These are phyloP conservation scores for Ophthalmolycus amberensis DNA, from an alignment of 2,113 vertebrate species.

Conservation along the genomic window DNA sequence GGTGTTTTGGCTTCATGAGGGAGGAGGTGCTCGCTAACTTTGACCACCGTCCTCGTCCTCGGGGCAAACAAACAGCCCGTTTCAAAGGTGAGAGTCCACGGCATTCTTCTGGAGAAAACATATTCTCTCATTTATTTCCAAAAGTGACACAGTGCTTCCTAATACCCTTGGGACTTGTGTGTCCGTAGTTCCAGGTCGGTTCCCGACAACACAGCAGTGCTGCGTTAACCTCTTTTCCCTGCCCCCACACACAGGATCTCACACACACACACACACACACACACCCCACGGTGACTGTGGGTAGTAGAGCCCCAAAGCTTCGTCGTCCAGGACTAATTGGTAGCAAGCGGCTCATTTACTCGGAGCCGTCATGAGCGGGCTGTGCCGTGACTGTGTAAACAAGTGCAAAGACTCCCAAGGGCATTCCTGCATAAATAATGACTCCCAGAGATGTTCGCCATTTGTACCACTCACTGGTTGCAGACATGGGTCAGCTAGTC, in stretches of 20 bases:
- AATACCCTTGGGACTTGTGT: constrained; percentile 59
- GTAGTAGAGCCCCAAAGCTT: constrained; percentile 69
- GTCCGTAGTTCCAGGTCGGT: constrained; percentile 73
- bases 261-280: constrained; percentile 11
- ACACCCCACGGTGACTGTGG: constrained; percentile 60
- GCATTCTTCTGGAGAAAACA: constrained; percentile 26
- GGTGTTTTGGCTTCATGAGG: constrained; percentile 27
- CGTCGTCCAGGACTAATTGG: constrained; percentile 82
- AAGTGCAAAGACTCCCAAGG: constrained; percentile 83
- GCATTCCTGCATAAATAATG: constrained; percentile 81
- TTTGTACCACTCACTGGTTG: constrained; percentile 72
- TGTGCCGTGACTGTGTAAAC: constrained; percentile 80
- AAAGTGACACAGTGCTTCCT: constrained; percentile 57
- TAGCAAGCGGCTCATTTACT: constrained; percentile 84
- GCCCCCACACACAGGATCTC: constrained; percentile 16
- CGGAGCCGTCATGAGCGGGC: constrained; percentile 76
- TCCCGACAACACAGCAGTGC: constrained; percentile 53
- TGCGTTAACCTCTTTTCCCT: constrained; percentile 55
- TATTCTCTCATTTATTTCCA: constrained; percentile 60
- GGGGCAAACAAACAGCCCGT: constrained; percentile 50
- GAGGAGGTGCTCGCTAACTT: constrained; percentile 46
- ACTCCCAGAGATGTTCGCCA: constrained; percentile 75
- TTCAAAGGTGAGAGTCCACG: constrained; percentile 54
- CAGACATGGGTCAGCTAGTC: constrained; percentile 78
- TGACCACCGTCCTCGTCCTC: constrained; percentile 55